Evolutionary conservation across 1,140 invertebrate species (phyloP), one percentile per base, ranked within the genome.

Genomic region (Olivierus martensii): DNA sequence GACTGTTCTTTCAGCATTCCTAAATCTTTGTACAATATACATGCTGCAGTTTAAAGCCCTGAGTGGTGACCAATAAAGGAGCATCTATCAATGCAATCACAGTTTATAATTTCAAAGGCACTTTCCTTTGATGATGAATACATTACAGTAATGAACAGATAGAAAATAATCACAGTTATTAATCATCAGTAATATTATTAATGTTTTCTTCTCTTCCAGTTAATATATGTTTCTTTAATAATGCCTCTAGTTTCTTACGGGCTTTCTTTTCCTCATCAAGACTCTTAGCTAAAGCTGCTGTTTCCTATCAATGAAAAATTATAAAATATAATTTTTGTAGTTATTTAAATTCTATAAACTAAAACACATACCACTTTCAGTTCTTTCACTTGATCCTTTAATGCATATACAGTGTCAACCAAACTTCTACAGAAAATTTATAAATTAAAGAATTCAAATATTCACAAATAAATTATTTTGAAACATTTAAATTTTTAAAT

Each of bases 331-430:
- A 28, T 6, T 6, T 28, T 28, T 28, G 9, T 28, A 28, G 28
- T 28, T 28, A 28, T 28, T 28, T 28, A 6, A 28, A 28, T 6
- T 28, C 9, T 6, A 48, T 21, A 37, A 22, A 54, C 12, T 22
- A 34, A 22, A 66, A 60, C 49, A 75, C 69, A 65, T 70, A 75
- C 61, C 68, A 64, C 62, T 60, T 77, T 71, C 49, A 83, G 62
- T 44, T 76, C 71, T 36, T 70, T 69, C 49, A 83, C 71, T 67
- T 81, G 76, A 61, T 75, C 76, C 63, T 78, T 79, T 49, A 83
- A 61, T 45, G 75, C 72, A 66, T 80, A 80, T 56, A 84, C 80
- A 28, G 79, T 80, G 64, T 83, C 79, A 54, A 80, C 76, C 52
- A 83, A 63, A 61, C 71, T 75, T 67, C 80, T 82, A 63, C 52